Conservation (phyloP, 2,888 invertebrate genomes). For the Biston betularia region DNA sequence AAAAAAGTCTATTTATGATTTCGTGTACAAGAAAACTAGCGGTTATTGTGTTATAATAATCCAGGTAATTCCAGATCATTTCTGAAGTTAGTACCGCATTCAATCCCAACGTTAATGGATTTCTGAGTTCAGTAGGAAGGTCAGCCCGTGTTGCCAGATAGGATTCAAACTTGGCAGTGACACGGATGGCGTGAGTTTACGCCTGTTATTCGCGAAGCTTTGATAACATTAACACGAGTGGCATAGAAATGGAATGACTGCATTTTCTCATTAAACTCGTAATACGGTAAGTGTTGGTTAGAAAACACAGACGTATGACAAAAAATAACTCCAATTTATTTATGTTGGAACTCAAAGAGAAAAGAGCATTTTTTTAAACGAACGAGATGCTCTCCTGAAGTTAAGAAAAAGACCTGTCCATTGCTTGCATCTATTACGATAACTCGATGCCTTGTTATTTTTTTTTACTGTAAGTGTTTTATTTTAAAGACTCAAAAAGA, state of each 20-base stretch:
- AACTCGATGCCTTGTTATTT: too few species aligned
- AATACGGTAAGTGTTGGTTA: background rate
- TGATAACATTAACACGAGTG: conserved; percentile 22
- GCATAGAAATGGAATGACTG: conserved; percentile 17
- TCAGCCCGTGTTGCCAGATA: conserved; percentile 37
- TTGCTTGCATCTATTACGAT: too few species aligned
- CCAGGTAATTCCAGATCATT: too few species aligned
- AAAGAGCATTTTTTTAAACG: too few species aligned
- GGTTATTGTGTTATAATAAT: too few species aligned
- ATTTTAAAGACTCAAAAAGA: too few species aligned
- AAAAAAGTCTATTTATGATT: too few species aligned
- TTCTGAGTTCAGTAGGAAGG: conserved; percentile 33
- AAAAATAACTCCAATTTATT: conserved; percentile 8
- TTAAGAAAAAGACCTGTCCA: too few species aligned
- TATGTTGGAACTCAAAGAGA: too few species aligned
- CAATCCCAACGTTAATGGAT: conserved; percentile 9
- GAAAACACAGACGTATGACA: conserved; percentile 16
- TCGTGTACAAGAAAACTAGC: too few species aligned
- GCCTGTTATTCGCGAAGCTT: conserved; percentile 22
- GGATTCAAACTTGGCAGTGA: conserved; percentile 35
- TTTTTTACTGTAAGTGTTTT: too few species aligned
- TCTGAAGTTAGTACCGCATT: conserved; percentile 2
- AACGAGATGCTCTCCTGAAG: too few species aligned
- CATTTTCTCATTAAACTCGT: conserved; percentile 19
- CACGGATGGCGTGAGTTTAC: conserved; percentile 33